Evolutionary conservation across 2,888 invertebrate species (phyloP), one percentile per base, ranked within the genome.

Genomic region (Lepidonotus clava): DNA sequence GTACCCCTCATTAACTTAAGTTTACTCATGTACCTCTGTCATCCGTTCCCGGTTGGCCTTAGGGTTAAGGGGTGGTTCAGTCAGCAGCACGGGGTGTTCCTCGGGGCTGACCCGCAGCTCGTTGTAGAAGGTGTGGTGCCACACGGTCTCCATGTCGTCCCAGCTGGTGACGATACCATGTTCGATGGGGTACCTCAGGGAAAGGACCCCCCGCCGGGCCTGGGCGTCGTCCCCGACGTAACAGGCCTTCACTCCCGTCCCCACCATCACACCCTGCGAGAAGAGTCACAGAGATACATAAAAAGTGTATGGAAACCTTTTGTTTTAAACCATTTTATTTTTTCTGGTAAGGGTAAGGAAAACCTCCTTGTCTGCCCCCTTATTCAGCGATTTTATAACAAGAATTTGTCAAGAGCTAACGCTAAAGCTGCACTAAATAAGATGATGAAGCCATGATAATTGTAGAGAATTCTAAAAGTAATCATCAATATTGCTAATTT

Each of bases 91-190:
- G 87, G 98, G 98, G 94, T 98, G 98, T 95, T 98, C 98, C 95
- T 98, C 98, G 89, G 98, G 98, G 86, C 98, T 98, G 86, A 98
- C 98, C 95, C 98, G 96, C 94, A 98, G 96, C 88, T 92, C 92
- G 94, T 98, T 98, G 97, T 98, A 98, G 96, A 98, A 98, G 93
- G 98, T 98, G 96, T 98, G 98, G 95, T 98, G 98, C 98, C 98
- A 98, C 95, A 98, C 98, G 95, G 98, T 98, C 95, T 98, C 98
- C 98, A 98, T 92, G 86, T 92, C 92, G 53, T 92, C 92, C 92
- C 92, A 92, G 91, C 92, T 91, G 87, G 91, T 92, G 88, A 92
- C 91, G 83, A 92, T 92, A 53, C 92, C 92, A 84, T 92, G 92
- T 87, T 92, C 92, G 84, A 92, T 91, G 40, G 92, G 92, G 89